Base-by-base conservation (phyloP, 2,113 vertebrate genomes). In the Cyprinodon brontotheroides region DNA sequence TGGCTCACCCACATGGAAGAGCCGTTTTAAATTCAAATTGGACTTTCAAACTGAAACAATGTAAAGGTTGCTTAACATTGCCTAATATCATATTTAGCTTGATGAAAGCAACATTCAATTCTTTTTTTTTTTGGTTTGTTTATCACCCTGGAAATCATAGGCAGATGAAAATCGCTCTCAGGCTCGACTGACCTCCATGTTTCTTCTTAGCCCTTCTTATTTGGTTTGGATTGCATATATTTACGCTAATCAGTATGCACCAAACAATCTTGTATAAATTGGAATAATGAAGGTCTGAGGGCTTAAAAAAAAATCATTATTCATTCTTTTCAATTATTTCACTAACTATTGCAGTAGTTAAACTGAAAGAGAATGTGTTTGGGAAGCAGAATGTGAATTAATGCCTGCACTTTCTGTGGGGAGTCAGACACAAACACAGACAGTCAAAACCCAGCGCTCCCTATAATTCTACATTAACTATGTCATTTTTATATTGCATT, bases 251-350 rank as follows among this genome's bases (percentile, higher is more conserved):
- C n/a, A 61, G 53, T 17, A 60, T 61, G 53, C 53, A 60, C 4
- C 20, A 60, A 39, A 41, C 37, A 60, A 11, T 36, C 36, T 39
- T 38, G 37, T 38, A 68, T 37, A 68, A 68, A 50, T 11, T 53
- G 14, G 29, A 50, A 68, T 68, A 50, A 68, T 68, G 41, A 66
- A 66, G 64, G 64, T 66, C 64, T 66, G 22, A 12, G 45, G 40
- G 64, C 64, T n/a, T 65, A 11, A 65, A 45, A 43, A 57, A 66
- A 62, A 8, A 20, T 22, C 40, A 29, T 43, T 22, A 45, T n/a
- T 65, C 63, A 43, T 45, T 45, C 45, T 22, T 47, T 66, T 45
- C 9, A 43, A 45, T 65, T 11, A 65, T 45, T 65, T 43, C 17
- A 41, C 13, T 36, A 67, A 67, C 65, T 50, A 37, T 48, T 48